These are phyloP conservation scores for Xylota segnis DNA, from an alignment of 2,888 invertebrate genomes.

Conservation along the genomic window DNA sequence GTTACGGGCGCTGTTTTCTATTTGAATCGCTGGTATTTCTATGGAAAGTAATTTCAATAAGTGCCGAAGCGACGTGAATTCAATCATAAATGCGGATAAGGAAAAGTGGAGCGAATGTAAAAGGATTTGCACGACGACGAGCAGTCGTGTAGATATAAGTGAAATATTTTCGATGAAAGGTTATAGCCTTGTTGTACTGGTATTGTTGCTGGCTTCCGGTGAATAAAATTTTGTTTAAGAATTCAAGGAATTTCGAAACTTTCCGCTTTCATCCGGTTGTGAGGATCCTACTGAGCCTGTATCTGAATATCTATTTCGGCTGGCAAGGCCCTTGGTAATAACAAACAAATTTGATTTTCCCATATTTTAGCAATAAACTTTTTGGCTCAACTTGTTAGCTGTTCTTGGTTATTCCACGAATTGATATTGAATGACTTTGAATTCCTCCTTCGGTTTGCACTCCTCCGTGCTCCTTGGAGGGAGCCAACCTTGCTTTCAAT, in stretches of 20 bases:
- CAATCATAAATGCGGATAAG: conserved; percentile 45
- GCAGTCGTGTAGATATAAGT: conserved; percentile 1
- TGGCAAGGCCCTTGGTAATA: too few species aligned
- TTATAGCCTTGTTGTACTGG: conserved; percentile 17
- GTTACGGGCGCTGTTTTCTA: conserved; percentile 31
- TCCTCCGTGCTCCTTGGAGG: too few species aligned
- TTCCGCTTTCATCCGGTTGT: conserved; percentile 1
- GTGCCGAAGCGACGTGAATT: conserved; percentile 43
- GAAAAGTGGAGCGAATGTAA: conserved; percentile 13
- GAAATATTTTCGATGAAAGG: conserved; percentile 36
- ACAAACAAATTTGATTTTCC: background rate
- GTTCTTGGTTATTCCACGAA: conserved; percentile 6
- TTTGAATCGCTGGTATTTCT: conserved; percentile 24
- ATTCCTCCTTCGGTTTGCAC: background rate
- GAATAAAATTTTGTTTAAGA: conserved; percentile 17
- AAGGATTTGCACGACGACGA: conserved; percentile 3
- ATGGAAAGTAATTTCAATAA: conserved; percentile 59
- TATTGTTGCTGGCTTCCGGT: conserved; percentile 23
- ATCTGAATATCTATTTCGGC: background rate
- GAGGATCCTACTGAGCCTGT: background rate
- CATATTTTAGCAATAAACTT: conserved; percentile 1
- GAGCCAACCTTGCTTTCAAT: background rate
- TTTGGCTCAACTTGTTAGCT: background rate
- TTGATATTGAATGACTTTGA: background rate
- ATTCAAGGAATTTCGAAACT: conserved; percentile 2